Percentiles rank a stretch among this genome's conserved stretches.
phyloP scores from a whole-genome alignment of 2,113 vertebrate species.

The Mohoua ochrocephala region DNA sequence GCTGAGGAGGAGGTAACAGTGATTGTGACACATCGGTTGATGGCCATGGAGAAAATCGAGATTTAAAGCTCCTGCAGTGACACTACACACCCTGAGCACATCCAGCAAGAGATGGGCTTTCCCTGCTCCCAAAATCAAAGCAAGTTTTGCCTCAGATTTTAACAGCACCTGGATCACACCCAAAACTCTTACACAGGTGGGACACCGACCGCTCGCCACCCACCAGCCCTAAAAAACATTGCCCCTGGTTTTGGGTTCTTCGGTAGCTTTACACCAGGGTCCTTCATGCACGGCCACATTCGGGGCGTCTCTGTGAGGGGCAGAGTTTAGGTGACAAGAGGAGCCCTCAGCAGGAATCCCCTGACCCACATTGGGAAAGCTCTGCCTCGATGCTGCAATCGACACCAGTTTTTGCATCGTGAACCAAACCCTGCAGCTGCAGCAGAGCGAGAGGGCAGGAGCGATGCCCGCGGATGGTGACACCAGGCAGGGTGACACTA shows the following conservation, averaged over 20 bases:
- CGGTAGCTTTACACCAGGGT: background rate
- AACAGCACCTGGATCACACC: background rate
- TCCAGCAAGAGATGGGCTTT: background rate
- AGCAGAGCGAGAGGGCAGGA: background rate
- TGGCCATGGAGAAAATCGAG: background rate
- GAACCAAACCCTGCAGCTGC: background rate
- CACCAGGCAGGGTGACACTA: background rate
- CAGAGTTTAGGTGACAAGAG: background rate
- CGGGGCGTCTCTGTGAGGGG: fast-evolving
- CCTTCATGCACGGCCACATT: background rate
- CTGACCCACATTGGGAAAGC: background rate
- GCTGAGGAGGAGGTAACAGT: background rate
- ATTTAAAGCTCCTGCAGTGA: background rate
- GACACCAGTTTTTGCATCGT: background rate
- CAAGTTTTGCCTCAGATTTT: background rate
- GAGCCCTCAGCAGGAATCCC: background rate
- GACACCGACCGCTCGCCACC: fast-evolving
- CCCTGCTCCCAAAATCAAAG: background rate
- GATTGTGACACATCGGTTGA: background rate
- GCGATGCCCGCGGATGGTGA: fast-evolving
- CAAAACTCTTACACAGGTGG: background rate
- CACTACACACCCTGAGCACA: background rate
- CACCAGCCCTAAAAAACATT: background rate
- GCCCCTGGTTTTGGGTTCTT: background rate
- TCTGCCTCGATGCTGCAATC: background rate